Evolutionary conservation across 2,888 invertebrate genomes (phyloP), one percentile per base, ranked within the genome.

Genomic region (Lepidonotus clava): DNA sequence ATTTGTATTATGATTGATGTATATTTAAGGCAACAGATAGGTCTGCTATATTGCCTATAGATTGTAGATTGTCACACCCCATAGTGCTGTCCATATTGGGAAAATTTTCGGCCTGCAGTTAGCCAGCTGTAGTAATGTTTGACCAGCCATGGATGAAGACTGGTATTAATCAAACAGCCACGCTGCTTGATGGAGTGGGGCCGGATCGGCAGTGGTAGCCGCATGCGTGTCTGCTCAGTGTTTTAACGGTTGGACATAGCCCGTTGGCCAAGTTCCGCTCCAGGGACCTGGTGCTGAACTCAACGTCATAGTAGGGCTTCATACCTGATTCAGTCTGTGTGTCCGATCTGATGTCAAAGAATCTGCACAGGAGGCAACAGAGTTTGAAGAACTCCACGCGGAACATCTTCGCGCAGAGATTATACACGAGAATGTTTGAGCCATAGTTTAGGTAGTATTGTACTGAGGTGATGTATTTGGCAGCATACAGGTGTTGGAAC

Each of bases 401-500:
- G 66, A 88, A 88, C 34, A 87, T 85, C 32, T 84, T 66, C 2
- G 87, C 88, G 71, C 87, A 86, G 32, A 88, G 53, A 40, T 85
- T 88, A 80, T 88, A 88, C n/a, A 88, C 84, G 46, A 80, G 86
- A 36, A 88, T 87, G 67, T 88, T 88, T 51, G 87, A 83, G 77
- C 83, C 61, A 51, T 87, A 88, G 86, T 88, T 88, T 36, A 88
- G 85, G 56, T 87, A 87, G 53, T 88, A 88, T 8, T 87, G 88
- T 8, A 87, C 87, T 8, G 87, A 87, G 24, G 88, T 86, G 61
- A 87, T 84, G 84, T 85, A 87, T 83, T 88, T 88, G 11, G 87
- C 84, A 24, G 87, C 87, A 53, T 71, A 86, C 4, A 88, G 66
- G 0, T 61, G 28, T 46, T 83, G 24, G 67, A 66, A 86, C 46